Base-by-base conservation (phyloP, 2,888 invertebrate genomes). In the Arge pagana region DNA sequence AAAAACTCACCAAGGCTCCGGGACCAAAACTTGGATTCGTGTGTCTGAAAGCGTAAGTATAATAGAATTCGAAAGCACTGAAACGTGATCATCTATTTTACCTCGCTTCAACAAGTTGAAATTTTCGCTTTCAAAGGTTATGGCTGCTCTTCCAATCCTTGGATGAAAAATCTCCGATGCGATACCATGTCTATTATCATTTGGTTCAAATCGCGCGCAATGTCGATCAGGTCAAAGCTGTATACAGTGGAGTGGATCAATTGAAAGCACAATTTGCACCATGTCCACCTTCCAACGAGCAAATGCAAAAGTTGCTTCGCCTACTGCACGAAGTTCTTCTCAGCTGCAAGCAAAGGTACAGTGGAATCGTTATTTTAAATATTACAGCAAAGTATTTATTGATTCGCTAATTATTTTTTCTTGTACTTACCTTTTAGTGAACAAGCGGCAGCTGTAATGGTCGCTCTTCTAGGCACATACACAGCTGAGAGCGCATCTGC, bases 401-500 rank as follows among this genome's bases (percentile, higher is more conserved):
- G 33, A n/a, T n/a, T n/a, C n/a, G n/a, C n/a, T n/a, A n/a, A n/a
- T n/a, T n/a, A n/a, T n/a, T n/a, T n/a, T n/a, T n/a, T n/a, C n/a
- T n/a, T n/a, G n/a, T n/a, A n/a, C n/a, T n/a, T n/a, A n/a, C n/a
- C n/a, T 73, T 79, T 13, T 74, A 91, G 94, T 77, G 95, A 96
- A 71, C 82, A 91, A 66, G 95, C 96, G 18, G 90, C 95, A 13
- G 93, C 94, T 77, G 95, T 96, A 3, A 98, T 99, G 98, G 89
- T 97, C 57, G 96, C 96, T 77, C 80, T 99, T 1, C 80, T 99
- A 51, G 93, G 94, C 18, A 97, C 98, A 0, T 99, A 98, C 77
- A 96, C 96, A 18, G 90, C 95, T 55, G 96, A 96, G 70, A 97
- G 97, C 79, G 98, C 98, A 0, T 93, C 93, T 2, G 91, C 94